phyloP scores from a whole-genome alignment of 1,140 invertebrate genomes.

The Heterodera schachtii region DNA sequence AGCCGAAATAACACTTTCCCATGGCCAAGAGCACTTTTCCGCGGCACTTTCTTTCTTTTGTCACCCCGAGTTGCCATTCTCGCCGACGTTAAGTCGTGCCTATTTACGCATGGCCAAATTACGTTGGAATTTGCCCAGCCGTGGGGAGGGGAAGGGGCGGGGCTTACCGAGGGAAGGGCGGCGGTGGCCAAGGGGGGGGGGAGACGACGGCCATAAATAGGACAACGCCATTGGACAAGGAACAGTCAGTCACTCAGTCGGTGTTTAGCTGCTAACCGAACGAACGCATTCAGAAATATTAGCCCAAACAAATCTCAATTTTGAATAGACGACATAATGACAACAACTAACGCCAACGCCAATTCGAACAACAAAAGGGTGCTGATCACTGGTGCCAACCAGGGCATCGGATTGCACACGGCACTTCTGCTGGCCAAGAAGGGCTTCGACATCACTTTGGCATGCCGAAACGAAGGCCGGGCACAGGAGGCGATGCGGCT shows the following conservation, averaged over 20 bases:
- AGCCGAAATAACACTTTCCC: background rate
- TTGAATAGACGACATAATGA: background rate
- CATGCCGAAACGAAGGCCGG: constrained; percentile 36
- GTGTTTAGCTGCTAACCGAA: background rate
- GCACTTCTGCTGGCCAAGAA: constrained; percentile 31
- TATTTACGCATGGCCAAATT: background rate
- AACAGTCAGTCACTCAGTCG: too few relatives aligned
- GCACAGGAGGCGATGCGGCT: constrained; percentile 33
- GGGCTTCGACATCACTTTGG: constrained; percentile 45
- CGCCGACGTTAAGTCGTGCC: too few relatives aligned
- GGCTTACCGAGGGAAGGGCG: background rate
- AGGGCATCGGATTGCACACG: constrained; percentile 46
- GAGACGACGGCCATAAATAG: background rate
- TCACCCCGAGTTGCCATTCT: background rate
- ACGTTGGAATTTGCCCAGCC: background rate
- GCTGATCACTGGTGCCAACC: constrained; percentile 45
- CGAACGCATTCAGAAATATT: background rate
- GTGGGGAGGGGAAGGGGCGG: too few relatives aligned
- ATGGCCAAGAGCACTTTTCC: too few relatives aligned
- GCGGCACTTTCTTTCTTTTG: too few relatives aligned
- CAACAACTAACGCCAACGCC: background rate
- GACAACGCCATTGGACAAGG: too few relatives aligned
- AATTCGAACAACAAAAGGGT: constrained; percentile 27
- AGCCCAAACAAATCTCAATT: background rate
- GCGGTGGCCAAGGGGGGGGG: background rate